These are phyloP conservation scores for Drosophila subpulchrella DNA, from an alignment of 1,140 invertebrate species.

Conservation along the genomic window DNA sequence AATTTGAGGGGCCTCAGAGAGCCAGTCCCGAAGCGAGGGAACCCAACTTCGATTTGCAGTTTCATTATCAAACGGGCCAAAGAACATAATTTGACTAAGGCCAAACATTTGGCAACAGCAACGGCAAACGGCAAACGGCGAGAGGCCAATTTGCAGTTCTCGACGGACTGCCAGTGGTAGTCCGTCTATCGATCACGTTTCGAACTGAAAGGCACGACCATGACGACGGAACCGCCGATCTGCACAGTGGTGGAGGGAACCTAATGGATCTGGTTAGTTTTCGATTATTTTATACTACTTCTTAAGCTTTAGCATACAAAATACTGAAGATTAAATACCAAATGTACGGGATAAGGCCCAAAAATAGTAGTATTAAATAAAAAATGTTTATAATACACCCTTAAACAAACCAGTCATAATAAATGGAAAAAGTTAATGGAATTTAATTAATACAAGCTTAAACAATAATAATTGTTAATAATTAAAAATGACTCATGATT, in stretches of 20 bases:
- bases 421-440: too few relatives aligned
- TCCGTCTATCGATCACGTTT: constrained; percentile 84
- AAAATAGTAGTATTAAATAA: too few relatives aligned
- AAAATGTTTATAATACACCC: too few relatives aligned
- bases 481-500: too few relatives aligned
- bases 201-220: constrained; percentile 72
- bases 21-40: constrained; percentile 9
- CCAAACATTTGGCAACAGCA: constrained; percentile 71
- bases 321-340: too few relatives aligned
- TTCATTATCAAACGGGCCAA: constrained; percentile 82
- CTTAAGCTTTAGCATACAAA: too few relatives aligned
- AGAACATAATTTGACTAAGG: constrained; percentile 81
- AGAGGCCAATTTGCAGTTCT: constrained; percentile 70
- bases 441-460: too few relatives aligned
- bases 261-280: not conserved
- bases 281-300: not conserved
- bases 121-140: constrained; percentile 30
- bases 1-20: constrained; percentile 45
- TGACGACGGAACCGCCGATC: constrained; percentile 20
- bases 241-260: constrained; percentile 24
- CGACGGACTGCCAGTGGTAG: constrained; percentile 46
- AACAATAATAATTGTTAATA: too few relatives aligned
- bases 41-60: constrained; percentile 67
- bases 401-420: too few relatives aligned
- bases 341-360: too few relatives aligned